Percentiles rank a stretch among this genome's conserved stretches.
Evolutionary conservation across 1,140 invertebrate species (phyloP).

Genomic region (Anadara kagoshimensis): DNA sequence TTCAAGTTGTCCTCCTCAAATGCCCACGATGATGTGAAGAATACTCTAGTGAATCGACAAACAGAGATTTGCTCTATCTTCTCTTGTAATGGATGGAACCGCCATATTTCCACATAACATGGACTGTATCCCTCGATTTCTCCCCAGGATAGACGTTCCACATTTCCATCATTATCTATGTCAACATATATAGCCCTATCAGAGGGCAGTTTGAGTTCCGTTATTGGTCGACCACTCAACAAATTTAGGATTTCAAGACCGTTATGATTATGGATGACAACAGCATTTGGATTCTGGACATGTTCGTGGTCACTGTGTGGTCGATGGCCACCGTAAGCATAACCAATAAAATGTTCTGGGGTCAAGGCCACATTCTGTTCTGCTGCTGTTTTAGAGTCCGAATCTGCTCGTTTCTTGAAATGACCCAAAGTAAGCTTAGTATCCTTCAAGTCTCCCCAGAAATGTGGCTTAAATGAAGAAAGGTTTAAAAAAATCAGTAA

Average conservation of each 20-base stretch:
- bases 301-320: constrained; percentile 65
- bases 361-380: constrained; percentile 41
- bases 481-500: too few relatives aligned
- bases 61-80: constrained; percentile 58
- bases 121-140: constrained; percentile 52
- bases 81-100: constrained; percentile 58
- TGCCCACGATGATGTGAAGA: constrained; percentile 63
- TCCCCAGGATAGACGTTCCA: constrained; percentile 60
- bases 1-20: constrained; percentile 65
- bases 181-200: constrained; percentile 57
- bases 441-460: constrained; percentile 59
- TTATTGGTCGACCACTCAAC: constrained; percentile 64
- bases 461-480: constrained; percentile 57
- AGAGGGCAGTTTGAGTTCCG: constrained; percentile 50
- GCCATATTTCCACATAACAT: constrained; percentile 64
- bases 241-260: constrained; percentile 65
- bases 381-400: not conserved
- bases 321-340: constrained; percentile 68
- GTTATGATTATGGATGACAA: constrained; percentile 62
- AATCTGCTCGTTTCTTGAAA: constrained; percentile 50
- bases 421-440: constrained; percentile 62
- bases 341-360: constrained; percentile 62
- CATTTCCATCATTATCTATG: constrained; percentile 58
- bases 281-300: constrained; percentile 58
- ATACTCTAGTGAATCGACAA: constrained; percentile 57